These are phyloP conservation scores for Rhombomys opimus DNA, from an alignment of 2,113 vertebrate species.

Conservation along the genomic window DNA sequence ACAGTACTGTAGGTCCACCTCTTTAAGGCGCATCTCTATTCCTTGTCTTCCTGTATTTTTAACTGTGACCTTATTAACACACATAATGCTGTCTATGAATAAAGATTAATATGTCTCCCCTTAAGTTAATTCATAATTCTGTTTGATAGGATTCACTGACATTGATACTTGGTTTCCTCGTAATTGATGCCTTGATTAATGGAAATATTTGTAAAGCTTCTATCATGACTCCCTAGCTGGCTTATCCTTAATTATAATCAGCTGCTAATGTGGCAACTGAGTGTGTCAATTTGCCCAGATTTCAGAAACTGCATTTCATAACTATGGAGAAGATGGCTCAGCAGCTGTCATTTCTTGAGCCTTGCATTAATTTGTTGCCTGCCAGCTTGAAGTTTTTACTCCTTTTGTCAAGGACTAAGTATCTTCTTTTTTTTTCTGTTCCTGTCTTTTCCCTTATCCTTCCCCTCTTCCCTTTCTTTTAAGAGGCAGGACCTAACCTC, in stretches of 20 bases:
- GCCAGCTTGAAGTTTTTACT: neutral
- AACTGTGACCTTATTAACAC: neutral
- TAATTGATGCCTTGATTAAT: slow-evolving; percentile 64
- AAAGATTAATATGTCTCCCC: neutral
- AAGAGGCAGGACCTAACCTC: neutral
- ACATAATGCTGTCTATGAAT: neutral
- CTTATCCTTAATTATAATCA: slow-evolving; percentile 65
- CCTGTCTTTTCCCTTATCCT: neutral
- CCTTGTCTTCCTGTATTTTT: neutral
- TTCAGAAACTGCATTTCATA: neutral
- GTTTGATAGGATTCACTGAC: neutral
- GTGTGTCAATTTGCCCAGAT: slow-evolving; percentile 46
- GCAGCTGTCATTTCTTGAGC: slow-evolving; percentile 50
- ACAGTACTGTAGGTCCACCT: neutral
- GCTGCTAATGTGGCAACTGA: slow-evolving; percentile 59
- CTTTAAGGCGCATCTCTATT: neutral
- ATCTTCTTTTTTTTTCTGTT: neutral
- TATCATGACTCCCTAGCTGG: slow-evolving; percentile 31
- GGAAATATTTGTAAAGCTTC: slow-evolving; percentile 67
- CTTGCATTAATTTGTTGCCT: slow-evolving; percentile 37
- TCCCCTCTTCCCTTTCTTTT: neutral
- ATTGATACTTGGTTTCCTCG: neutral
- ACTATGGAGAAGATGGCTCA: slow-evolving; percentile 9
- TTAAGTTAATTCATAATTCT: neutral
- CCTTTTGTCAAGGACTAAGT: neutral